A percentile compares a stretch with the other conserved stretches of the same genome.
Conservation (phyloP, 2,113 vertebrate genomes). For the Dermatemys mawii region DNA sequence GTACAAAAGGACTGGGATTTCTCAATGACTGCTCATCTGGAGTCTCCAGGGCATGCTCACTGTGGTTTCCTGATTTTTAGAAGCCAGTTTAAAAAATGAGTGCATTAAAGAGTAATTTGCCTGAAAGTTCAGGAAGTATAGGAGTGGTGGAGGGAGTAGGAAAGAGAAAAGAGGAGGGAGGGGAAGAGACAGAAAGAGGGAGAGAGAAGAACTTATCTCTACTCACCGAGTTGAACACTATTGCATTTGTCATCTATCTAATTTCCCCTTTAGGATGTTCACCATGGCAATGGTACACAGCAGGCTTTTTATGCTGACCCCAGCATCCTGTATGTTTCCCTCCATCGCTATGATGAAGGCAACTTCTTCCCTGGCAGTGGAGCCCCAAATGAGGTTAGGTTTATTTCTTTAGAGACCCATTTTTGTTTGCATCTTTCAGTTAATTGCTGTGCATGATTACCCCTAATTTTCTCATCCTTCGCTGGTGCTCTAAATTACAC, state of each 20-base stretch:
- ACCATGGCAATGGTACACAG: constrained; percentile 93
- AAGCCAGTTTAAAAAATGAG: constrained; percentile 92
- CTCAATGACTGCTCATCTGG: constrained; percentile 89
- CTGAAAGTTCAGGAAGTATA: constrained; percentile 85
- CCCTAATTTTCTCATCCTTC: constrained; percentile 88
- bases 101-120: constrained; percentile 94
- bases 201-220: constrained; percentile 63
- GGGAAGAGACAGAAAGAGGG: constrained; percentile 67
- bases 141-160: constrained; percentile 69
- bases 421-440: constrained; percentile 84
- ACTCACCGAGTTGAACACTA: constrained; percentile 81
- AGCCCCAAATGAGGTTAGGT: constrained; percentile 95
- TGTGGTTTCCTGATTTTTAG: constrained; percentile 92
- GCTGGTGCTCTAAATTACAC: constrained; percentile 87
- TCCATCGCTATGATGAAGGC: constrained; percentile 93
- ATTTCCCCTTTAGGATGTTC: constrained; percentile 91
- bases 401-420: constrained; percentile 91
- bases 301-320: constrained; percentile 91
- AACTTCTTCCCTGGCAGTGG: constrained; percentile 91
- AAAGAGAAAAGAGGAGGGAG: constrained; percentile 72
- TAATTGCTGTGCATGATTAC: constrained; percentile 89
- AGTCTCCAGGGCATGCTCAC: constrained; percentile 89
- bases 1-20: constrained; percentile 93
- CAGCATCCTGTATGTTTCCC: constrained; percentile 93
- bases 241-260: constrained; percentile 94